A percentile compares a stretch with the other conserved stretches of the same genome.
Evolutionary conservation across 2,113 vertebrate genomes (phyloP).

Genomic region (Condylura cristata): DNA sequence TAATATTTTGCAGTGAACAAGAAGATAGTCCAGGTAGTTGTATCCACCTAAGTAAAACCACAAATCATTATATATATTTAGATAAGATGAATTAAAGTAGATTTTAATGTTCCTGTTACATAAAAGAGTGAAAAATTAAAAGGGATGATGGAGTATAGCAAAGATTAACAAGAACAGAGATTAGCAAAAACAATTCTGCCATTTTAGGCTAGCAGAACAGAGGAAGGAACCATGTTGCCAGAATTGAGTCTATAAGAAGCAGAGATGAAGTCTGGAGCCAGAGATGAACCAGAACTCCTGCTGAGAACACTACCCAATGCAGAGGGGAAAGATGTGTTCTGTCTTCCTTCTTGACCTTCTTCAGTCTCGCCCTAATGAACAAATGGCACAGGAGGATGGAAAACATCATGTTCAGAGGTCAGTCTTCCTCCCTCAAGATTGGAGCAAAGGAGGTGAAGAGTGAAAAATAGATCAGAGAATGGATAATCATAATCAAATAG

Average conservation of each 20-base stretch:
- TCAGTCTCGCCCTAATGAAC: background rate
- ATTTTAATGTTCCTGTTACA: background rate
- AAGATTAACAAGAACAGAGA: background rate
- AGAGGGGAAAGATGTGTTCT: background rate
- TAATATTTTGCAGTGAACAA: background rate
- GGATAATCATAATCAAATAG: background rate
- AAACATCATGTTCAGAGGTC: background rate
- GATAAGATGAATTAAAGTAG: background rate
- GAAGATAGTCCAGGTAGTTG: background rate
- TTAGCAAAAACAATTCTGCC: no score
- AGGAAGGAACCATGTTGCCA: no score
- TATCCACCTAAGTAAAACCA: background rate
- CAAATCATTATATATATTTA: background rate
- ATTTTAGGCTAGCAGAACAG: rapidly evolving
- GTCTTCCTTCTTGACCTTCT: background rate
- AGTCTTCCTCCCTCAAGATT: background rate
- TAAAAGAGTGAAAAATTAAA: background rate
- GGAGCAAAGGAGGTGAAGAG: background rate
- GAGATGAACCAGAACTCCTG: background rate
- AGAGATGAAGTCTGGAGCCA: background rate
- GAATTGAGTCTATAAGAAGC: background rate
- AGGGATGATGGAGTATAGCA: background rate
- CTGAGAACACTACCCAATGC: rapidly evolving
- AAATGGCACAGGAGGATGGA: background rate
- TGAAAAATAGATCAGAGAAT: background rate